Evolutionary conservation across 2,113 vertebrate genomes (phyloP), one percentile per base, ranked within the genome.

Genomic region (Toxotes chatareus): DNA sequence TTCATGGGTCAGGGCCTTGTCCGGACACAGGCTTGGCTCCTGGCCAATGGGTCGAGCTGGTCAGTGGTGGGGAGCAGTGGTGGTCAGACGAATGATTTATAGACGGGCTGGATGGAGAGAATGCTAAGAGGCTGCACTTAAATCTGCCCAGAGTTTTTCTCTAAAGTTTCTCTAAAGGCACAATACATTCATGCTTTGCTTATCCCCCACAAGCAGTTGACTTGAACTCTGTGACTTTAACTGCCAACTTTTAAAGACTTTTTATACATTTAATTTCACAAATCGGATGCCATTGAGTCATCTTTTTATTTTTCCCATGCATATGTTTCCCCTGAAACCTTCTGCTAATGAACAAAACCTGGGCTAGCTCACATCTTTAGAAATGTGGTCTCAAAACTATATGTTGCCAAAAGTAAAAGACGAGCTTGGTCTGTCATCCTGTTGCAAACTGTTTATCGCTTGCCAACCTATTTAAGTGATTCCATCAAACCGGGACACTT

Each of bases 1-100:
- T 89, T 93, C 90, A 98, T 94, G 96, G 98, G 97, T 99, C 97
- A 98, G 92, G 85, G 91, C 47, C 9, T 94, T 94, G 94, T 95
- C 92, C 93, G 89, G 84, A 95, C 95, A 95, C 94, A 95, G 95
- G 95, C 94, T 91, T 94, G 92, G 93, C 40, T 72, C 92, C 93
- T 87, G 96, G 95, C 96, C 96, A 95, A 96, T 94, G 85, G 65
- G 75, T 93, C 83, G 83, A 84, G 72, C 63, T 63, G 84, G 85
- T 90, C 95, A 95, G 96, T 92, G 92, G 92, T 92, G 94, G 93
- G 76, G 86, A 85, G 76, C 93, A 93, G 95, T 93, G 93, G 91
- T 94, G 95, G 94, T 86, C 90, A 69, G 72, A 68, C 42, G 71
- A 92, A 91, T 95, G 95, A 96, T 96, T 96, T 95, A 95, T 96